Evolutionary conservation across 2,797 vertebrate genomes (phyloP), one percentile per base, ranked within the genome.

Genomic region (Halcyon leucocephala): DNA sequence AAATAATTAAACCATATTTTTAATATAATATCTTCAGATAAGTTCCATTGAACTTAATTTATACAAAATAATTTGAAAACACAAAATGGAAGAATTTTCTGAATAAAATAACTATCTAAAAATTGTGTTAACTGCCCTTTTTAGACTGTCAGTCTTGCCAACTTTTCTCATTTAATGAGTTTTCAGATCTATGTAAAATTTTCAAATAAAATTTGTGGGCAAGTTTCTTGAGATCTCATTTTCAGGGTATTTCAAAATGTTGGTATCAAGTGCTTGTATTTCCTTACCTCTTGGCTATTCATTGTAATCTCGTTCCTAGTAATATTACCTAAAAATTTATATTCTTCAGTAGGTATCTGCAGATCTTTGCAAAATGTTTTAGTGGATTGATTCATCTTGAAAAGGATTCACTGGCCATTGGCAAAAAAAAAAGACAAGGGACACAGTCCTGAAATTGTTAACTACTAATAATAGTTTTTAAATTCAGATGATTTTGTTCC

Each of bases 11-110:
- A 11, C 9, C 3, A 6, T 57, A 15, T 61, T 65, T 85, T 76
- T n/a, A 44, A 52, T 39, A 33, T 3, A 1, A 0, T n/a, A 37
- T 35, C 7, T 12, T 1, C 12, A 62, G 7, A 17, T 24, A 70
- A 66, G 9, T 52, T 73, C 16, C 12, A 9, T 26, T 39, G 24
- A 55, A 17, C 2, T 46, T 71, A 64, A 33, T 51, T 74, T 64
- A 51, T 39, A 14, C 1, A 52, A 86, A 67, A 49, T 33, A 61
- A 54, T 20, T 55, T 79, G 29, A 77, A 89, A 84, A 62, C 3
- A 65, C 5, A 52, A 4, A 69, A 54, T 52, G 10, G 14, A 78
- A 81, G 3, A 57, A 46, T 72, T 76, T 87, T 80, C 62, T 78
- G 8, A n/a, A 13, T 29, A 49, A 79, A 91, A 55, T 41, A 55